These are phyloP conservation scores for Pachycephus smyrnensis DNA, from an alignment of 2,888 invertebrate genomes.

Conservation along the genomic window DNA sequence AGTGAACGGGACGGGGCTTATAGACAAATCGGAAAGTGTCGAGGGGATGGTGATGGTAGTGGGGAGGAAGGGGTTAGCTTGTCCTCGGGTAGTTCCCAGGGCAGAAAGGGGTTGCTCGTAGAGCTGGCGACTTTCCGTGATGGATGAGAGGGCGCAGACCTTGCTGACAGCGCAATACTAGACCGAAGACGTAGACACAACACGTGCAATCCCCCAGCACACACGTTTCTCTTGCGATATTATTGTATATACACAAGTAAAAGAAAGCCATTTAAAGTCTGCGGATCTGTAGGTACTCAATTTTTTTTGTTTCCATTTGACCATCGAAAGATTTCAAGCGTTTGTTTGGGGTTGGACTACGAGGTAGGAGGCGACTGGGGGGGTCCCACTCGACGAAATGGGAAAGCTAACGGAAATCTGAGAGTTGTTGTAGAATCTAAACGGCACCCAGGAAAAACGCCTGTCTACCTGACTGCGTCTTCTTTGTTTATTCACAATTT, in stretches of 20 bases:
- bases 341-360: not conserved
- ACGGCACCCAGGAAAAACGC: not conserved
- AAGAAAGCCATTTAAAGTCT: not conserved
- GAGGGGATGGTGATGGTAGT: slow-evolving; percentile 14
- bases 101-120: slow-evolving; percentile 8
- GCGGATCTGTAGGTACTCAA: not conserved
- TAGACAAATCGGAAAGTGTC: slow-evolving; percentile 33
- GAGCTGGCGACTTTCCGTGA: slow-evolving; percentile 43
- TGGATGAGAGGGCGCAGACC: slow-evolving; percentile 53
- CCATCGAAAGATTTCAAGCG: not conserved
- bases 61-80: slow-evolving; percentile 16
- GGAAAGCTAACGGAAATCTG: not conserved
- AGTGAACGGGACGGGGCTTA: slow-evolving; percentile 21
- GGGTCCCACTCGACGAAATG: not conserved
- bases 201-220: slow-evolving; percentile 37
- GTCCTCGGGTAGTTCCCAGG: not conserved
- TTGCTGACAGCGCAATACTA: slow-evolving; percentile 50
- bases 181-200: slow-evolving; percentile 36
- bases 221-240: slow-evolving; percentile 28
- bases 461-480: not conserved
- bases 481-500: slow-evolving; percentile 49
- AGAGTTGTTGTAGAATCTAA: not conserved
- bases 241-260: slow-evolving; percentile 21
- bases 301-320: not conserved
- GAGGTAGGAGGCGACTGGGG: not conserved